A percentile compares a stretch with the other conserved stretches of the same genome.
Conservation (phyloP, 2,888 invertebrate species). For the Ophioninae sp. region DNA sequence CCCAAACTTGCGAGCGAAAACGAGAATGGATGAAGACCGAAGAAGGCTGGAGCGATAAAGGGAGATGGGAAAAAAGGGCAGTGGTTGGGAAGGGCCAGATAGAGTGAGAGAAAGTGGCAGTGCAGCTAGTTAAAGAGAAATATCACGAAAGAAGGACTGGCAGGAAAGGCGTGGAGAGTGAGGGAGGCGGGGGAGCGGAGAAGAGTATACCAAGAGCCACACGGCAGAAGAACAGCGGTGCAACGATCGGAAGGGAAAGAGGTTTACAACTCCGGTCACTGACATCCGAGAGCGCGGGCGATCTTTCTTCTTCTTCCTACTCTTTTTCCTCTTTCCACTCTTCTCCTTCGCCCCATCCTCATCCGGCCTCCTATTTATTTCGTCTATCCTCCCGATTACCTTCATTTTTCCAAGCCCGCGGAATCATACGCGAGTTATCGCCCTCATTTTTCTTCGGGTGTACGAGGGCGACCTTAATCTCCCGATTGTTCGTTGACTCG, state of each 20-base stretch:
- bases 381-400: slow-evolving; percentile 26
- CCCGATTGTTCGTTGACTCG: slow-evolving; percentile 9
- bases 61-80: slow-evolving; percentile 11
- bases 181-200: slow-evolving; percentile 17
- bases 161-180: no score
- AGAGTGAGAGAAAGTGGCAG: slow-evolving; percentile 35
- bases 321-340: slow-evolving; percentile 29
- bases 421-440: slow-evolving; percentile 9
- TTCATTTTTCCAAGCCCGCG: slow-evolving; percentile 28
- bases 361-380: slow-evolving; percentile 24
- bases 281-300: slow-evolving; percentile 74
- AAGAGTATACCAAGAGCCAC: slow-evolving; percentile 44
- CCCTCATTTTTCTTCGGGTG: not conserved
- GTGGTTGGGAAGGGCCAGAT: not conserved
- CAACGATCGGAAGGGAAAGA: slow-evolving; percentile 71
- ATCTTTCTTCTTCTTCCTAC: slow-evolving; percentile 67
- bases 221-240: slow-evolving; percentile 70
- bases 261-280: slow-evolving; percentile 79
- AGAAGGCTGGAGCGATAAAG: slow-evolving; percentile 25
- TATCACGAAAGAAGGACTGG: slow-evolving; percentile 51
- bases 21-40: slow-evolving; percentile 41
- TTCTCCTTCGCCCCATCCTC: slow-evolving; percentile 32
- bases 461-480: slow-evolving; percentile 6
- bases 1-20: slow-evolving; percentile 28
- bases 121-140: slow-evolving; percentile 58